phyloP scores from a whole-genome alignment of 1,140 invertebrate species.

The Berghia stephanieae region DNA sequence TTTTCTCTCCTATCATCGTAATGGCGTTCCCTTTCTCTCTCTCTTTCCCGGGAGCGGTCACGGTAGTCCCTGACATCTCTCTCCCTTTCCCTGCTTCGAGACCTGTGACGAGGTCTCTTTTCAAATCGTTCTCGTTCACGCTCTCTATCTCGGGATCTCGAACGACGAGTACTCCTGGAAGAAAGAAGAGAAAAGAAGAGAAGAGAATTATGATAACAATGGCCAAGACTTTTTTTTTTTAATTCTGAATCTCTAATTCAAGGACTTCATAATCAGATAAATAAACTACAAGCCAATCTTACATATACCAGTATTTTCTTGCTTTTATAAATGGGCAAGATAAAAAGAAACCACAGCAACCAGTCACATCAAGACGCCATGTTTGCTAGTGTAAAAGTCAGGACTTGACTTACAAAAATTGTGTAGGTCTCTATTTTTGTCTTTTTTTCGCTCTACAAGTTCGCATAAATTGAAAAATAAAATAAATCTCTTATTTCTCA shows the following conservation, averaged over 20 bases:
- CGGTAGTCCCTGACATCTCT: slow-evolving; percentile 55
- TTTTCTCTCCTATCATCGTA: slow-evolving; percentile 69
- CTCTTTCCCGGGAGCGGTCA: slow-evolving; percentile 64
- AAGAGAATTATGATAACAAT: no score
- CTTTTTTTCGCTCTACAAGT: no score
- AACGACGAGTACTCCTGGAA: slow-evolving; percentile 66
- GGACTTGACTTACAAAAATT: no score
- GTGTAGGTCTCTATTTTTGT: no score
- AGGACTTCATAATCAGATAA: no score
- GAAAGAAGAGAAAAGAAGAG: slow-evolving; percentile 26
- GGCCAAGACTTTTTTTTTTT: no score
- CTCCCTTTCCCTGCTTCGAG: slow-evolving; percentile 58
- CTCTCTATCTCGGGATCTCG: slow-evolving; percentile 78
- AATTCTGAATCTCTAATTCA: no score
- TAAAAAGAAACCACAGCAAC: background rate
- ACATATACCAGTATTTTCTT: slow-evolving; percentile 10
- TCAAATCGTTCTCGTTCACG: slow-evolving; percentile 69
- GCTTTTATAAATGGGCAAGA: slow-evolving; percentile 21
- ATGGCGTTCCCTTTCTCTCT: slow-evolving; percentile 62
- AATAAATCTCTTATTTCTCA: no score
- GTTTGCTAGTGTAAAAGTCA: no score
- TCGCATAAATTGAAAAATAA: no score
- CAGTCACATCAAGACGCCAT: no score
- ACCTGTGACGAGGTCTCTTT: slow-evolving; percentile 67
- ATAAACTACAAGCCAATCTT: no score